phyloP scores from a whole-genome alignment of 2,113 vertebrate species.

The Semnornis frantzii region DNA sequence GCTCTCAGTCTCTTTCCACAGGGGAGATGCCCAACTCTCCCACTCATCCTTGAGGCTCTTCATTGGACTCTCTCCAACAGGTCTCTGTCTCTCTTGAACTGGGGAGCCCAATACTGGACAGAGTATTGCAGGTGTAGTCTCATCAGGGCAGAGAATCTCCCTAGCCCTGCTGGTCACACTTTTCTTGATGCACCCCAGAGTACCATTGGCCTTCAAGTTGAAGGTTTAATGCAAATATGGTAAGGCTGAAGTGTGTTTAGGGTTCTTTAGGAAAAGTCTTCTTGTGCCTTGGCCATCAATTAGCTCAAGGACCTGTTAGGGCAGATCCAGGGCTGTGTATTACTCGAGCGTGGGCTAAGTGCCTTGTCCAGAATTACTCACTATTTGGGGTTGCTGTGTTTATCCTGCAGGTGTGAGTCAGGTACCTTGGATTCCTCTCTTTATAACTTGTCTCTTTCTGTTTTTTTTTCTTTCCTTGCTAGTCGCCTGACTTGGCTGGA shows the following conservation, averaged over 20 bases:
- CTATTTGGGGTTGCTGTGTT: background rate
- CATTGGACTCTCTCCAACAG: too few relatives aligned
- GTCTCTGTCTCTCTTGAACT: too few relatives aligned
- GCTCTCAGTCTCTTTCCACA: too few relatives aligned
- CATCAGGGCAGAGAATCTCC: too few relatives aligned
- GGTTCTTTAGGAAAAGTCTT: background rate
- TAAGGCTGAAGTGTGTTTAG: background rate
- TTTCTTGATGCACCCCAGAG: too few relatives aligned
- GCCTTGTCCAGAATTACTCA: background rate
- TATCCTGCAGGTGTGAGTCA: background rate
- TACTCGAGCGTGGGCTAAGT: fast-evolving
- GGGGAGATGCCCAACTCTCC: too few relatives aligned
- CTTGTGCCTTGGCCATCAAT: background rate
- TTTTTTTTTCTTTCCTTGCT: background rate
- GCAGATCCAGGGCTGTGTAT: fast-evolving
- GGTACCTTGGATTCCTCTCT: background rate
- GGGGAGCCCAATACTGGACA: too few relatives aligned
- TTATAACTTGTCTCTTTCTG: background rate
- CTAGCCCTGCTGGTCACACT: too few relatives aligned
- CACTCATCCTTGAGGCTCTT: too few relatives aligned
- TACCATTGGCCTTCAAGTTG: background rate
- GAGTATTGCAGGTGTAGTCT: too few relatives aligned
- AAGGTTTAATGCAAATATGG: background rate
- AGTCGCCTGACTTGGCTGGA: constrained; percentile 94
- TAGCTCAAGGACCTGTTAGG: background rate